phyloP scores from a whole-genome alignment of 2,113 vertebrate genomes.

The Apteryx mantelli region DNA sequence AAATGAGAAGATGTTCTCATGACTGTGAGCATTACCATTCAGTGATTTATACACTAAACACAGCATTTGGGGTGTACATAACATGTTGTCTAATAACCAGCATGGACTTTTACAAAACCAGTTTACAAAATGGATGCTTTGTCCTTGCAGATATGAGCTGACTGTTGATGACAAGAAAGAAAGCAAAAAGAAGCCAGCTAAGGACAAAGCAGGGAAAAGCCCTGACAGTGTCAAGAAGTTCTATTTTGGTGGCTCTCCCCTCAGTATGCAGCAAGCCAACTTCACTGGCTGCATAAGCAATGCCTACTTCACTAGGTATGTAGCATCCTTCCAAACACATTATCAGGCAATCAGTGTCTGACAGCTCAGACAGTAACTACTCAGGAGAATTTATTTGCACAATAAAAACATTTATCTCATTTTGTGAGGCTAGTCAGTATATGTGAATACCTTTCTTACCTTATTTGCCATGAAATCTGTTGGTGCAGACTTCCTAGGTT shows the following conservation, averaged over 20 bases:
- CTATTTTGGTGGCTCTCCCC: conserved; percentile 90
- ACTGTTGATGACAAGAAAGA: conserved; percentile 89
- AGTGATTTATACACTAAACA: neutral
- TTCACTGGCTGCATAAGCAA: conserved; percentile 97
- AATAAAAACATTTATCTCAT: neutral
- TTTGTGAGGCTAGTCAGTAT: neutral
- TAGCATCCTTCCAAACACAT: neutral
- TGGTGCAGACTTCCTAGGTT: neutral
- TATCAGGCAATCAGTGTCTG: neutral
- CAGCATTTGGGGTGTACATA: neutral
- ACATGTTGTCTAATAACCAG: neutral
- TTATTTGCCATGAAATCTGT: neutral
- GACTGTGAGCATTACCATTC: neutral
- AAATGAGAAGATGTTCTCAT: neutral
- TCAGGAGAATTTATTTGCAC: neutral
- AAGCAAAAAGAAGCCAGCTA: conserved; percentile 80
- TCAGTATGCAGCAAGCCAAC: conserved; percentile 84
- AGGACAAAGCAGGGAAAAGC: conserved; percentile 60
- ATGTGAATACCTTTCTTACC: neutral
- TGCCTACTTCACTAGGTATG: conserved; percentile 91
- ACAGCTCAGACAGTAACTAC: neutral
- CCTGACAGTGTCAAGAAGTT: conserved; percentile 76
- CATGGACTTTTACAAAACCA: neutral
- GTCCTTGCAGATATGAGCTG: conserved; percentile 84
- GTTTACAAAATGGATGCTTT: conserved; percentile 8